Base-by-base conservation (phyloP, 2,888 invertebrate species). In the Sthenelais limicola region DNA sequence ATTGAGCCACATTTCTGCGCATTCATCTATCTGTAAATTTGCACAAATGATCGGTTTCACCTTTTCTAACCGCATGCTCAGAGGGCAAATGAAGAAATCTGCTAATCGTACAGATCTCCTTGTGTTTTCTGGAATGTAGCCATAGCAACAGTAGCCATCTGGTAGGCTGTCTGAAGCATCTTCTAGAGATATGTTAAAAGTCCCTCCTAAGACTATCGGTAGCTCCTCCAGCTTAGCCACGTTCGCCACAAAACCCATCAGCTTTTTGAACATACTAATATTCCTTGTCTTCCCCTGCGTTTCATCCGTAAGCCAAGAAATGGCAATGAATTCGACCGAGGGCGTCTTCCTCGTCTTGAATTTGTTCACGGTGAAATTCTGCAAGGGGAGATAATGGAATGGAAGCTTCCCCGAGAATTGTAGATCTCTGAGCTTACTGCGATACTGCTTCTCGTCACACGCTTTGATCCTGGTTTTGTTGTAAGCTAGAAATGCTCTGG, bases 281-380 rank as follows among this genome's bases (percentile, higher is more conserved):
- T 70, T 68, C 7, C 71, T 54, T 43, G 74, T 28, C 18, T 52
- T 56, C 24, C 76, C 75, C 38, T 74, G 62, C 12, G 67, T 68
- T 51, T 79, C 79, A 48, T 79, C 79, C 2, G 78, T 79, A n/a
- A 77, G 52, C 76, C 77, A 78, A 0, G 79, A 79, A 38, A 79
- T 71, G 18, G 74, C 77, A 9, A 79, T 48, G 71, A 79, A 79
- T 48, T 76, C 68, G 2, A 43, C 1, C 24, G 58, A 3, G 0
- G 74, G 69, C 15, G 18, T n/a, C 15, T 12, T 7, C 21, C 52
- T 47, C 1, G 24, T 35, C 62, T 76, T 76, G 24, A 77, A 74
- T 52, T 78, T 79, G 67, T 66, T 68, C 12, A 77, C 54, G 7
- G 77, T 69, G 43, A 75, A 79, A 66, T 79, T 79, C 47, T 47